Evolutionary conservation across 1,140 invertebrate species (phyloP), one percentile per base, ranked within the genome.

Genomic region (Tetramorium alpestre): DNA sequence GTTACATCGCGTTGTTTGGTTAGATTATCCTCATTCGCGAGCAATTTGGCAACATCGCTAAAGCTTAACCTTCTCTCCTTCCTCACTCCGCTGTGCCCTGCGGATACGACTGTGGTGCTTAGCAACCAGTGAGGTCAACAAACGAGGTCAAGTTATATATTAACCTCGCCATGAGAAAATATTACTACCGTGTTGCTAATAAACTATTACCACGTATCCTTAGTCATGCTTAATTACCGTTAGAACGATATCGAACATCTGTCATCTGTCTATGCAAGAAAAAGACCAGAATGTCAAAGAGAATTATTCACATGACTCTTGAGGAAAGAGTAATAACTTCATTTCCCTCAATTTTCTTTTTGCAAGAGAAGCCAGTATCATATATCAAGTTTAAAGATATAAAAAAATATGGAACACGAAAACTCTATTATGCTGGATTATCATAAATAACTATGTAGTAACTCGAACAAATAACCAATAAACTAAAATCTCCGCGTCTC

Each of bases 41-140:
- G 47, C 73, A 70, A 82, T 78, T 91, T 91, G 80, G 85, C 89
- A 91, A 91, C 89, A 33, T 89, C 54, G 89, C 81, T 84, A 86
- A 86, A 89, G 76, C 85, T 91, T 87, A 82, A 85, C 85, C 33
- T 54, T 62, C 65, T 44, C 56, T n/a, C 25, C 58, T 75, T 33
- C 25, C 8, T 18, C 28, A 25, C 7, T n/a, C 33, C 60, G 13
- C 25, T 25, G 6, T 44, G 10, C 64, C 56, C 11, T 33, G 77
- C 33, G 62, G 73, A 38, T 81, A 85, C 56, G 38, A 72, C 62
- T 81, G 25, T 18, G 60, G 81, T 87, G 88, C 89, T 72, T 91
- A 88, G 90, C 90, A 91, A 91, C 89, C 90, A 65, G 70, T 90
- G 87, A 91, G 88, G 90, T 91, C 89, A 91, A 89, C 80, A 91